Base-by-base conservation (phyloP, 2,797 vertebrate genomes). In the Meda fulgida region DNA sequence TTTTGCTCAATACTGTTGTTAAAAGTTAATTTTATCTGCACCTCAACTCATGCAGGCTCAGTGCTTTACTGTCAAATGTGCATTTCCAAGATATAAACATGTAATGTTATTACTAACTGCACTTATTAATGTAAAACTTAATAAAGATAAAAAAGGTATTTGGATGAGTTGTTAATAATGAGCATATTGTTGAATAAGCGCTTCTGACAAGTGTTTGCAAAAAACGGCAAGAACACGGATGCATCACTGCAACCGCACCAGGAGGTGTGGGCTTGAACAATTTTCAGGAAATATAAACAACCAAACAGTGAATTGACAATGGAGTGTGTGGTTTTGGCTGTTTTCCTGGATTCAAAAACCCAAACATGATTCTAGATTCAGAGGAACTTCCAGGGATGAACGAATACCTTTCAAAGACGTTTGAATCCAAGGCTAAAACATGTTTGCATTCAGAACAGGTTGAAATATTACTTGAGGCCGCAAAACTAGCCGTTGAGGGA, bases 191-290 rank as follows among this genome's bases (percentile, higher is more conserved):
- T 78, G n/a, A 60, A 84, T 69, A 83, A 85, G 43, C 21, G 72
- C 81, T 76, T 67, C 10, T 65, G 83, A 87, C 81, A 87, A 78
- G 84, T 82, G 78, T 88, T 78, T 43, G 36, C 3, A 36, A 40
- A 60, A 55, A 92, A 88, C 86, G 85, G 81, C 84, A 86, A 83
- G 86, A 76, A 78, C 26, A 58, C 86, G 77, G 48, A 90, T 87
- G 60, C 80, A 5, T 43, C 76, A 84, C 83, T 84, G 83, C 80
- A 86, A 83, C 83, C 84, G 69, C 75, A 86, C 53, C 38, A 86
- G 26, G 58, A 65, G 19, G 78, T 60, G 18, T 81, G 31, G 75
- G 36, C 14, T 58, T 29, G 38, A 48, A 53, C 66, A 3, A 51
- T 66, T 76, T 76, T 66, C 71, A 83, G 81, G 23, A 40, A 66